Conservation (phyloP, 2,113 vertebrate species). For the Cyanoramphus novaezelandiae region DNA sequence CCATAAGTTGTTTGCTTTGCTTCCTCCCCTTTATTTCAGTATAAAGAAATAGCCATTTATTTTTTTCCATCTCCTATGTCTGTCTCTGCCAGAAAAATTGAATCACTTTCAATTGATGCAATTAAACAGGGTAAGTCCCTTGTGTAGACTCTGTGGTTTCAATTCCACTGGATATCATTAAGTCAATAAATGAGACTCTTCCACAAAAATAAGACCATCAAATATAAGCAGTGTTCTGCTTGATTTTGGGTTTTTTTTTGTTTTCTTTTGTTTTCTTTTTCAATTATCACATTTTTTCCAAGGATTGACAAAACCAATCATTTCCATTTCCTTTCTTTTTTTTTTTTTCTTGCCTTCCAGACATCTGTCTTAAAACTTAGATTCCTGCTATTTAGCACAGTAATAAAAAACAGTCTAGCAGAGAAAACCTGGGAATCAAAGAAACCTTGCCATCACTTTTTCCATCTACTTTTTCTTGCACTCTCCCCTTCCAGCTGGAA, state of each 20-base stretch:
- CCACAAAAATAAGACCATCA: conserved; percentile 26
- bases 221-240: background rate
- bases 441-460: background rate
- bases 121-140: conserved; percentile 38
- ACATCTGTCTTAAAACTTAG: background rate
- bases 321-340: background rate
- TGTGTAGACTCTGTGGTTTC: conserved; percentile 46
- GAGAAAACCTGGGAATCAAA: background rate
- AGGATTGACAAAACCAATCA: background rate
- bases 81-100: conserved; percentile 41
- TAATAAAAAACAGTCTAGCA: background rate
- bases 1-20: conserved; percentile 35
- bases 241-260: background rate
- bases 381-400: background rate
- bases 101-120: conserved; percentile 45
- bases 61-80: conserved; percentile 2
- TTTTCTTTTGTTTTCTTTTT: background rate
- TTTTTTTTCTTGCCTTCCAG: background rate
- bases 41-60: background rate
- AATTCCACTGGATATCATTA: conserved; percentile 38
- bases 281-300: conserved; percentile 14
- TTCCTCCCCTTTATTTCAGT: conserved; percentile 7
- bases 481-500: background rate
- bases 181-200: conserved; percentile 36
- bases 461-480: background rate